phyloP scores from a whole-genome alignment of 2,888 invertebrate species.

The Ophion obscuratus region DNA sequence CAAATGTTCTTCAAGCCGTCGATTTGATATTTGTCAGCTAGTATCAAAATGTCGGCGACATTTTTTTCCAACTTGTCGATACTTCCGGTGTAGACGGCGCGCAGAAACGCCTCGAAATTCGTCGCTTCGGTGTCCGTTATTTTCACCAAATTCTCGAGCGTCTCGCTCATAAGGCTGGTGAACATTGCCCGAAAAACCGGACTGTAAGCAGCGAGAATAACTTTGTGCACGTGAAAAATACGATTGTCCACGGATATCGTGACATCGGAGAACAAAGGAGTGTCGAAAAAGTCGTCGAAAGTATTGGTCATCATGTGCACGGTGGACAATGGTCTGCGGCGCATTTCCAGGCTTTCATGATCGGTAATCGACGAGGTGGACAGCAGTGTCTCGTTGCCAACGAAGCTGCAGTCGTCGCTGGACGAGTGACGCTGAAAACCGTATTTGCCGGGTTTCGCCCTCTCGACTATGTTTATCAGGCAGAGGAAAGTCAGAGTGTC shows the following conservation, averaged over 20 bases:
- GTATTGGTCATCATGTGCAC: too few relatives aligned
- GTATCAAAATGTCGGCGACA: not conserved
- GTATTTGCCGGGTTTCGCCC: not conserved
- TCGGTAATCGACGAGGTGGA: not conserved
- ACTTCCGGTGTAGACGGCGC: slow-evolving; percentile 8
- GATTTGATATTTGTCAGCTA: slow-evolving; percentile 4
- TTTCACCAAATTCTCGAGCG: not conserved
- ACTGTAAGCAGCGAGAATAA: slow-evolving; percentile 11
- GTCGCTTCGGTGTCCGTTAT: not conserved
- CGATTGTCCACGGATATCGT: not conserved
- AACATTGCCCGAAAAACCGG: slow-evolving; percentile 10
- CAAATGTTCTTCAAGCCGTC: not conserved
- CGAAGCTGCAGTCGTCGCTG: not conserved
- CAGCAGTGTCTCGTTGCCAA: not conserved
- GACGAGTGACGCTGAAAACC: not conserved
- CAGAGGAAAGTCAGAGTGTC: slow-evolving; percentile 8
- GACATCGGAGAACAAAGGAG: slow-evolving; percentile 1
- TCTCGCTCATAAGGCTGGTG: slow-evolving; percentile 2
- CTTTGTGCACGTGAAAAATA: slow-evolving; percentile 11
- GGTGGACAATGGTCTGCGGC: too few relatives aligned
- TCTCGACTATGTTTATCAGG: slow-evolving; percentile 7
- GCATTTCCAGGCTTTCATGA: too few relatives aligned
- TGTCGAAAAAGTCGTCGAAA: not conserved
- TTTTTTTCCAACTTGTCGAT: not conserved
- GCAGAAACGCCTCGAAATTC: slow-evolving; percentile 5